Conservation (phyloP, 2,888 invertebrate species). For the Stegophylla sp. region DNA sequence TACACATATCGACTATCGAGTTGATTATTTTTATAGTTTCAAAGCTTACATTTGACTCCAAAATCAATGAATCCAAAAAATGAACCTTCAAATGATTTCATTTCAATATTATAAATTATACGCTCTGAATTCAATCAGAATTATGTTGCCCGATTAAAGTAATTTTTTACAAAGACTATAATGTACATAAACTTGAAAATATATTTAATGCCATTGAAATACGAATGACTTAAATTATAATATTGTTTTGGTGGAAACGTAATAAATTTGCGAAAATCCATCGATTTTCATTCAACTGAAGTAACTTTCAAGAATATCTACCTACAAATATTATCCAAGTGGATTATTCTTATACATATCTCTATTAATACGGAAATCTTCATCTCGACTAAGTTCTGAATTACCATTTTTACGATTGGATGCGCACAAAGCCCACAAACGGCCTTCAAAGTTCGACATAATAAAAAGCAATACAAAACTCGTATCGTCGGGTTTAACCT, state of each 20-base stretch:
- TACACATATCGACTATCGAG: too few relatives aligned
- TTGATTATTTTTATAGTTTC: too few relatives aligned
- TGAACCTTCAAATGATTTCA: too few relatives aligned
- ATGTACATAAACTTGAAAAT: too few relatives aligned
- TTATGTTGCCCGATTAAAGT: too few relatives aligned
- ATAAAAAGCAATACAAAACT: conserved; percentile 30
- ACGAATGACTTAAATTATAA: background rate
- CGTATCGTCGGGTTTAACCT: background rate
- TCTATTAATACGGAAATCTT: conserved; percentile 18
- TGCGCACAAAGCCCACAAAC: conserved; percentile 36
- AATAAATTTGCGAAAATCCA: too few relatives aligned
- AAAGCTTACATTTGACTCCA: too few relatives aligned
- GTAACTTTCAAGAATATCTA: conserved; percentile 2
- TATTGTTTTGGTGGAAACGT: too few relatives aligned
- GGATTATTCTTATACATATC: background rate
- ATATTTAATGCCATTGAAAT: background rate
- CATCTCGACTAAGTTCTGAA: conserved; percentile 35
- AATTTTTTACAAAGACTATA: too few relatives aligned
- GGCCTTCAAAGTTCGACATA: conserved; percentile 27
- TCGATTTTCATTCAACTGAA: background rate
- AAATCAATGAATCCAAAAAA: too few relatives aligned
- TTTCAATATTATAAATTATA: too few relatives aligned
- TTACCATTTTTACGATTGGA: conserved; percentile 41
- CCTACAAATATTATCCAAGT: conserved; percentile 18
- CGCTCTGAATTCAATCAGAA: too few relatives aligned